Percentiles rank a stretch among this genome's conserved stretches.
Conservation (phyloP, 37 sponge, comb jelly and placozoan genomes). For the Eunapius fragilis region DNA sequence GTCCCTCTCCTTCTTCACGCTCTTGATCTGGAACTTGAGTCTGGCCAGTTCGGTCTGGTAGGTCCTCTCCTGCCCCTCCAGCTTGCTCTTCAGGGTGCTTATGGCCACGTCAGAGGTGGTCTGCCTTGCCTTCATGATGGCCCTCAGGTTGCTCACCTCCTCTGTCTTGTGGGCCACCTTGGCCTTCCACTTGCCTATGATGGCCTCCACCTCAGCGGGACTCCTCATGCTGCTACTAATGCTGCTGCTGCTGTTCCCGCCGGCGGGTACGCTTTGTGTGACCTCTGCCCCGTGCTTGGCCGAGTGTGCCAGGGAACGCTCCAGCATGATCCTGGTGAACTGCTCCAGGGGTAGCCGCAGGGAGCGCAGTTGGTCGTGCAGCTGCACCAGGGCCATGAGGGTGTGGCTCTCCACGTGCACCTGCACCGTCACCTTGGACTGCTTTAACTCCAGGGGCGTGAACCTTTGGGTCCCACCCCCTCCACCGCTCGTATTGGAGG, state of each 20-base stretch:
- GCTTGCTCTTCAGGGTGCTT: constrained; percentile 70
- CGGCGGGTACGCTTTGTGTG: not conserved
- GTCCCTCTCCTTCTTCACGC: constrained; percentile 52
- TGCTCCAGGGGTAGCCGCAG: constrained; percentile 60
- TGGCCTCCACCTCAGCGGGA: constrained; percentile 36
- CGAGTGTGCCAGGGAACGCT: constrained; percentile 42
- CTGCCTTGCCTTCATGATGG: constrained; percentile 71
- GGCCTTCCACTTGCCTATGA: constrained; percentile 43
- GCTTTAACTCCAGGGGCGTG: constrained; percentile 16
- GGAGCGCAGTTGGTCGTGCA: constrained; percentile 54
- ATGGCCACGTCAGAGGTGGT: constrained; percentile 70
- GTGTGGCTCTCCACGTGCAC: constrained; percentile 54
- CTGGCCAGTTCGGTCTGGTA: constrained; percentile 57
- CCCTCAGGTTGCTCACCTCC: constrained; percentile 64
- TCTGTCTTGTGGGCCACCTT: constrained; percentile 57
- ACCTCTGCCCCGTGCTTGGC: constrained; percentile 4
- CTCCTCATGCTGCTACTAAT: constrained; percentile 1
- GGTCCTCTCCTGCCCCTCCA: constrained; percentile 62
- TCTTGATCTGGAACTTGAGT: constrained; percentile 61
- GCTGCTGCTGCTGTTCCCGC: not conserved
- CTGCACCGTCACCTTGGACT: constrained; percentile 26
- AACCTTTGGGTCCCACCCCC: not conserved
- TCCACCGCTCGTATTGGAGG: no score
- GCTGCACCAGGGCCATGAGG: constrained; percentile 26
- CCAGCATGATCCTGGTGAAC: constrained; percentile 67